phyloP scores from a whole-genome alignment of 2,797 vertebrate genomes.

The Spinibarbus caldwelli region DNA sequence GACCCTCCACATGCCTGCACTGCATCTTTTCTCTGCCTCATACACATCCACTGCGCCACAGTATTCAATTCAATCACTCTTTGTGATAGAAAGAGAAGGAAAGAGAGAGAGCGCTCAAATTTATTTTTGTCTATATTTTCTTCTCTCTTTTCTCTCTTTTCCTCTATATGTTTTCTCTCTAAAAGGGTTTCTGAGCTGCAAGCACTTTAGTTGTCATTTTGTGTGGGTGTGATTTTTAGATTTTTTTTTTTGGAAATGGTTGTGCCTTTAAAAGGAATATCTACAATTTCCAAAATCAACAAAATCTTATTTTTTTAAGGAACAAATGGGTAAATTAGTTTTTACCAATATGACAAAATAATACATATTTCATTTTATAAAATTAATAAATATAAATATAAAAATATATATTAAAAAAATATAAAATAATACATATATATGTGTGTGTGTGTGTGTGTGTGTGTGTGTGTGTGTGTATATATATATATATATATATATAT shows the following conservation, averaged over 20 bases:
- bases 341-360: not conserved
- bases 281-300: not conserved
- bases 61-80: slow-evolving; percentile 18
- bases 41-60: slow-evolving; percentile 1
- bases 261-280: not conserved
- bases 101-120: not conserved
- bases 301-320: not conserved
- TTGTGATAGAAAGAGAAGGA: not conserved
- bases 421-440: too few species aligned
- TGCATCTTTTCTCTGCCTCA: slow-evolving; percentile 20
- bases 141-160: not conserved
- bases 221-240: not conserved
- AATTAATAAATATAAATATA: not conserved
- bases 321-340: not conserved
- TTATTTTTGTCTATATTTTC: not conserved
- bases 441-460: too few species aligned
- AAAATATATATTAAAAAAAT: too few species aligned
- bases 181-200: not conserved
- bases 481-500: too few species aligned
- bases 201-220: not conserved
- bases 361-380: not conserved
- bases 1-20: slow-evolving; percentile 37
- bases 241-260: not conserved
- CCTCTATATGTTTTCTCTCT: not conserved
- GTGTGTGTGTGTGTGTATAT: too few species aligned